Base-by-base conservation (phyloP, 2,113 vertebrate species). In the Edolisoma coerulescens region DNA sequence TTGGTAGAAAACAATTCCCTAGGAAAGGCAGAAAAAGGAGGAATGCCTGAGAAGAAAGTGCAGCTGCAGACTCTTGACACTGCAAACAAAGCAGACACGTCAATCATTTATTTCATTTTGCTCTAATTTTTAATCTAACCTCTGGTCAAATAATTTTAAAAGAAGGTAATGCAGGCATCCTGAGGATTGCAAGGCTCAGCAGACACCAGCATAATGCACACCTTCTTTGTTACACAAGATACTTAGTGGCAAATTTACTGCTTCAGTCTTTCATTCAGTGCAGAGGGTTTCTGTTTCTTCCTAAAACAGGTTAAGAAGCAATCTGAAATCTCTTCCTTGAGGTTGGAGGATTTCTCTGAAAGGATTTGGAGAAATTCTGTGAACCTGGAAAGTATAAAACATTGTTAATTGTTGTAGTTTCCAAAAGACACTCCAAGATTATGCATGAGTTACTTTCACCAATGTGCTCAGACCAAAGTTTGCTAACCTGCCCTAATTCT, bases 301-400 rank as follows among this genome's bases (percentile, higher is more conserved):
- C 83, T 44, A 57, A 17, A 2, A 3, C 14, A 18, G 16, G 16
- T 96, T 97, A 98, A 52, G 97, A 98, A 47, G 93, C 89, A 90
- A 98, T 81, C 60, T 97, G 97, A 95, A 98, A 98, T 97, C 95
- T 98, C 84, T 93, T 98, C 60, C 96, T 98, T 44, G 92, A 83
- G 56, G 77, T 27, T 78, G 89, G 23, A 87, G 96, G 94, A 86
- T 97, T 97, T 94, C 93, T 98, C 91, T 97, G 98, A 82, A 97
- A 97, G 67, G 97, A 95, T 91, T 78, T 98, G 73, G 96, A 80
- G 56, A 91, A 96, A 86, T 96, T 93, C 20, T 98, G 98, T 59
- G 97, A 97, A 65, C 98, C 98, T 98, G 78, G 79, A 92, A 98
- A 95, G 57, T 32, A 65, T 11, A 96, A 91, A 77, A 87, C 13